Evolutionary conservation across 2,888 invertebrate genomes (phyloP).

Genomic region (Atherix ibis): DNA sequence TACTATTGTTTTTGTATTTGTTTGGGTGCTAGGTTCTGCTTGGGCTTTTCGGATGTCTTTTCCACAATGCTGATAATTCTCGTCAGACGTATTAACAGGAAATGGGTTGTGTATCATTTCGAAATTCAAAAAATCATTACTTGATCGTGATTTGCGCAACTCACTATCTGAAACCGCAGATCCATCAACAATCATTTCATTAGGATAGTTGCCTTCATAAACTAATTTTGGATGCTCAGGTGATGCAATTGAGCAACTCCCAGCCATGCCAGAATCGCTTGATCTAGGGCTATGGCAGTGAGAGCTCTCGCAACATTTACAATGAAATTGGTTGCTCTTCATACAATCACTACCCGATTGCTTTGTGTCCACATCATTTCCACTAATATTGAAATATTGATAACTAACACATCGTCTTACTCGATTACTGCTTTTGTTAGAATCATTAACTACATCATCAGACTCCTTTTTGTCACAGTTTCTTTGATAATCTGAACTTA

Average conservation of each 20-base stretch:
- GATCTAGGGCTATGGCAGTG: conserved; percentile 54
- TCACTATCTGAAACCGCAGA: conserved; percentile 2
- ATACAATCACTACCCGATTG: conserved; percentile 6
- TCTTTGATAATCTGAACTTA: neutral
- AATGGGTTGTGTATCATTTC: conserved; percentile 24
- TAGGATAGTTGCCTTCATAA: conserved; percentile 12
- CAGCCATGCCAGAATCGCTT: conserved; percentile 69
- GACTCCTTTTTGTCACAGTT: conserved; percentile 4
- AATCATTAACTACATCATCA: neutral
- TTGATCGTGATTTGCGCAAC: conserved; percentile 12
- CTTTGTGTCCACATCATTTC: conserved; percentile 1
- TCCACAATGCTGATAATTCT: neutral
- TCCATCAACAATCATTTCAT: conserved; percentile 20
- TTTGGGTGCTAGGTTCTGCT: conserved; percentile 16
- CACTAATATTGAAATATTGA: conserved; percentile 24
- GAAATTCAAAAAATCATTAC: conserved; percentile 21
- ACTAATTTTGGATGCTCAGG: conserved; percentile 39
- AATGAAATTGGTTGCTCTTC: conserved; percentile 16
- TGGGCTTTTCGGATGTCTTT: conserved; percentile 10
- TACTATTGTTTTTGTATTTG: conserved; percentile 27
- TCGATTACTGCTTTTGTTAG: conserved; percentile 16
- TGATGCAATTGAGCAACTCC: conserved; percentile 59
- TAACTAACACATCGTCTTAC: conserved; percentile 36
- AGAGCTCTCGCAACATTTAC: conserved; percentile 45
- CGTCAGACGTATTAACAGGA: conserved; percentile 14